Evolutionary conservation across 1,140 invertebrate species (phyloP).

Genomic region (Platyscapa corneri): DNA sequence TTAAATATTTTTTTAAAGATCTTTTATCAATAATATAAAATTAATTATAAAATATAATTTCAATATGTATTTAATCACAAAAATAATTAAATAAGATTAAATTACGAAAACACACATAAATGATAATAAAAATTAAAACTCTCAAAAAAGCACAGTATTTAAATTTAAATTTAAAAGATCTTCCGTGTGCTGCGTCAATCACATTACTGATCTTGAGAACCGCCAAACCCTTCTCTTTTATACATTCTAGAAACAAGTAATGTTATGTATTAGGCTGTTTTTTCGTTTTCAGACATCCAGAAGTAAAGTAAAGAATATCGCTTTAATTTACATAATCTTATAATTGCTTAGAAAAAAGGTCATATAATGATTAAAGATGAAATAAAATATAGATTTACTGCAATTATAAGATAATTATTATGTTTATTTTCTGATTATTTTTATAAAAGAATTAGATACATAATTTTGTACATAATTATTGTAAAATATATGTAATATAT

Average conservation of each 20-base stretch:
- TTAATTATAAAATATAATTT: too few species aligned
- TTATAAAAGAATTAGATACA: too few species aligned
- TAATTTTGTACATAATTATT: too few species aligned
- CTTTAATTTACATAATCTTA: slow-evolving; percentile 13
- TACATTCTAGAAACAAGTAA: slow-evolving; percentile 41
- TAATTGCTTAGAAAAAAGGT: neutral
- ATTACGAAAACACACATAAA: neutral
- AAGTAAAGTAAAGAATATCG: slow-evolving; percentile 27
- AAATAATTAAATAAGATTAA: neutral
- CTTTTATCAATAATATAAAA: too few species aligned
- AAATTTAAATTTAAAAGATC: slow-evolving; percentile 19
- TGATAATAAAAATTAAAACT: neutral
- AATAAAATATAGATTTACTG: neutral
- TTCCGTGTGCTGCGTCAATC: slow-evolving; percentile 11
- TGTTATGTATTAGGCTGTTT: slow-evolving; percentile 40
- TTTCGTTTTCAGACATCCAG: slow-evolving; percentile 1
- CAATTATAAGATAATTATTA: neutral
- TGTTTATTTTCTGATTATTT: neutral
- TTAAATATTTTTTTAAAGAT: too few species aligned
- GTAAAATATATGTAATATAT: too few species aligned
- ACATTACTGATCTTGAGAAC: slow-evolving; percentile 36
- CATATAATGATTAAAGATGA: neutral
- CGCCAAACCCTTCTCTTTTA: slow-evolving; percentile 48
- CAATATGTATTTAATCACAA: too few species aligned
- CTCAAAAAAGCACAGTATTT: neutral